Evolutionary conservation across 1,140 invertebrate species (phyloP).

Genomic region (Drosophila sp.): DNA sequence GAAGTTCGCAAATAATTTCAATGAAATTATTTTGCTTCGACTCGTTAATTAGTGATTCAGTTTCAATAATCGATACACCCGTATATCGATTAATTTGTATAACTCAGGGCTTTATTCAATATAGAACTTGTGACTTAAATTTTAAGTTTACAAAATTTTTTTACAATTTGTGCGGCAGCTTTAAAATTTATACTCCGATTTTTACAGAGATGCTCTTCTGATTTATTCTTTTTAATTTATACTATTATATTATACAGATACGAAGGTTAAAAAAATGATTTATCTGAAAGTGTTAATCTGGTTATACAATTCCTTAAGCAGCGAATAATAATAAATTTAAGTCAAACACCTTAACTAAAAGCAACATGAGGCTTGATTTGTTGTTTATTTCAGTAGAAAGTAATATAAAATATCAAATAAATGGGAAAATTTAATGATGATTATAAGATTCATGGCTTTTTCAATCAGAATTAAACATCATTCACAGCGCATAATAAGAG

Average conservation of each 20-base stretch:
- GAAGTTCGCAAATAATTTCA: slow-evolving; percentile 1
- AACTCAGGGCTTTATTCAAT: neutral
- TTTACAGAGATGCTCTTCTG: too few species aligned
- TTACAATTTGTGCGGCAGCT: too few species aligned
- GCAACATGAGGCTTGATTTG: neutral
- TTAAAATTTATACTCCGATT: too few species aligned
- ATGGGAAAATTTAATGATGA: neutral
- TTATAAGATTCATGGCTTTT: neutral
- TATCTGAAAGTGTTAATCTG: too few species aligned
- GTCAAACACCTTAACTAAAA: neutral
- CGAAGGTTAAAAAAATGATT: too few species aligned
- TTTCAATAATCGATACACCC: neutral
- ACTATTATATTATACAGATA: too few species aligned
- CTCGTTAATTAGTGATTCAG: slow-evolving; percentile 2
- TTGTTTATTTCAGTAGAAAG: neutral
- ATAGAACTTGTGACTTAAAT: too few species aligned
- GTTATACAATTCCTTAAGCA: too few species aligned
- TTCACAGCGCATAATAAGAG: neutral
- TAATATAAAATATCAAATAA: neutral
- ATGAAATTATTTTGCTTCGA: slow-evolving; percentile 9
- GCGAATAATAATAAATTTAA: neutral
- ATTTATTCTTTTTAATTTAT: too few species aligned
- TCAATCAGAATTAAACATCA: neutral
- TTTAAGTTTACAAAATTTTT: too few species aligned
- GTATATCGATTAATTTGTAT: slow-evolving; percentile 14